Evolutionary conservation across 2,113 vertebrate genomes (phyloP).

Genomic region (Tretioscincus oriximinensis): DNA sequence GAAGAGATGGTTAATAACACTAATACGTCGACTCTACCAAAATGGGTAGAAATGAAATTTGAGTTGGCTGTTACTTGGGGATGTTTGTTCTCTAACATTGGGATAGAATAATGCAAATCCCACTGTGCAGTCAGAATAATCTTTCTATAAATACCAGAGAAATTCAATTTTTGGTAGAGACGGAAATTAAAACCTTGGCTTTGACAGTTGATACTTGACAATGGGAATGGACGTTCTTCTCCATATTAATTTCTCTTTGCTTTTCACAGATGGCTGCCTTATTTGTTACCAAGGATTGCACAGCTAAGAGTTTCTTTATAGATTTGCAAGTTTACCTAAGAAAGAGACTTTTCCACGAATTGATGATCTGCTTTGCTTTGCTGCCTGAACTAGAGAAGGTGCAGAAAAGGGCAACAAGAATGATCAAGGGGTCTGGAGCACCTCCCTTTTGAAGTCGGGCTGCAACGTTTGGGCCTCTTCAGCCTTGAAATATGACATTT

Average conservation of each 20-base stretch:
- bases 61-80: conserved; percentile 38
- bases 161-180: conserved; percentile 58
- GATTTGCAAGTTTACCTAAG: conserved; percentile 44
- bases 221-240: conserved; percentile 70
- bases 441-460: no score
- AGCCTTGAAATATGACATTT: no score
- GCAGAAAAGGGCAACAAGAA: no score
- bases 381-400: no score
- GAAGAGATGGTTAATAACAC: no score
- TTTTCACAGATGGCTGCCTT: conserved; percentile 62
- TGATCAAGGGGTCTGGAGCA: no score
- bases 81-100: conserved; percentile 62
- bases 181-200: conserved; percentile 52
- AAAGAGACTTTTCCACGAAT: conserved; percentile 42
- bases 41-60: neutral
- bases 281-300: conserved; percentile 72
- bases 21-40: no score
- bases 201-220: conserved; percentile 53
- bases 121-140: conserved; percentile 72
- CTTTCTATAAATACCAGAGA: conserved; percentile 78
- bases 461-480: no score
- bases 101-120: conserved; percentile 71
- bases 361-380: no score
- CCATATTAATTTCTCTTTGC: conserved; percentile 76
- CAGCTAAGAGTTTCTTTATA: conserved; percentile 42